Percentiles rank a stretch among this genome's conserved stretches.
These are phyloP conservation scores for Okamejei kenojei DNA, from an alignment of 2,797 vertebrate genomes.

Conservation along the genomic window DNA sequence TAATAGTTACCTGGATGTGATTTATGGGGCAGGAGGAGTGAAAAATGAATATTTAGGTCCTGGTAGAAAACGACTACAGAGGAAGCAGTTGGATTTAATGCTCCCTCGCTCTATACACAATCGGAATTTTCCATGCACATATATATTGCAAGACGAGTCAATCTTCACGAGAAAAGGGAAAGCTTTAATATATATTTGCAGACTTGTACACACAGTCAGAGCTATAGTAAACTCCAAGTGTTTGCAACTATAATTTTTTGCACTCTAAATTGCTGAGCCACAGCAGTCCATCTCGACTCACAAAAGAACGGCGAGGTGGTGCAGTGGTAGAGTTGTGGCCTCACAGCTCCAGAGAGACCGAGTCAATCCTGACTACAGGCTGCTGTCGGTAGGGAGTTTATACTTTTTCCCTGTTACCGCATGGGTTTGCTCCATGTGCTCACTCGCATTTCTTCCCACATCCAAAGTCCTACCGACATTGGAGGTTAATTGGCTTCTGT, in stretches of 20 bases:
- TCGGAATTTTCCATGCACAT: neutral
- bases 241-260: neutral
- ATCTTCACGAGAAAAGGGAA: neutral
- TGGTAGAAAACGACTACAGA: neutral
- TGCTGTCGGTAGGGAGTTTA: no score
- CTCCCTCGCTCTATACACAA: neutral
- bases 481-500: no score
- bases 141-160: no score
- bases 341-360: no score
- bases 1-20: slow-evolving; percentile 36
- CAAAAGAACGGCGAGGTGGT: no score
- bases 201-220: neutral
- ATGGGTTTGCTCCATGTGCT: no score
- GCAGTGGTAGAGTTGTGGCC: no score
- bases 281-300: no score
- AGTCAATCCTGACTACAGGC: no score
- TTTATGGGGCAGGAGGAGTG: neutral
- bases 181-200: neutral
- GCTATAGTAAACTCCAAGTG: neutral
- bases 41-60: neutral
- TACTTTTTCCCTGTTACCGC: no score
- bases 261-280: neutral
- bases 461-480: no score
- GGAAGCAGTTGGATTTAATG: neutral
- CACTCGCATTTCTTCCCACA: no score